Percentiles rank a stretch among this genome's conserved stretches.
Conservation (phyloP, 2,113 vertebrate genomes). For the Mustela nigripes region DNA sequence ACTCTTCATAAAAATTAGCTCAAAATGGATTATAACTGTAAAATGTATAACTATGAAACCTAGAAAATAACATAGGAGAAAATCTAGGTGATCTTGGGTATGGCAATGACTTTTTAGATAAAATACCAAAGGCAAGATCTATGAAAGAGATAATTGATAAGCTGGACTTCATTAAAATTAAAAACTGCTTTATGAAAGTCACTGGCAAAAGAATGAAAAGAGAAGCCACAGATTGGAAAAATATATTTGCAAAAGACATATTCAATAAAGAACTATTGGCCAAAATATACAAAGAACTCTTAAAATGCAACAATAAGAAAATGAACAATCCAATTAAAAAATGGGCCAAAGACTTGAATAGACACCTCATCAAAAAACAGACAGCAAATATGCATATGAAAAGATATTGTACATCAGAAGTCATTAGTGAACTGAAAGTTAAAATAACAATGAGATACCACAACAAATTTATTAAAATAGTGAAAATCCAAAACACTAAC, state of each 20-base stretch:
- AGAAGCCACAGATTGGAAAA: neutral
- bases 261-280: neutral
- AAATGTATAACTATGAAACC: neutral
- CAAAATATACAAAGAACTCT: neutral
- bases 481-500: neutral
- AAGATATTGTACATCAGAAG: neutral
- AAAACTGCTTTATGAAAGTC: neutral
- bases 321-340: neutral
- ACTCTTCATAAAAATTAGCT: neutral
- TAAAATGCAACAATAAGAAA: neutral
- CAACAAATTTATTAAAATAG: neutral
- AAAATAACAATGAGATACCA: neutral
- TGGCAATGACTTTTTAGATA: neutral
- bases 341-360: neutral
- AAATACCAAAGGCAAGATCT: neutral
- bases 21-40: neutral
- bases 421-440: neutral
- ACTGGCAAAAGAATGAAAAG: neutral
- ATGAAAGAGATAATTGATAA: neutral
- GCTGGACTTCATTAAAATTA: neutral
- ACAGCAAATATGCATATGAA: neutral
- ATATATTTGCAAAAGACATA: neutral
- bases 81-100: neutral
- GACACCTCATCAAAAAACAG: neutral
- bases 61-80: neutral